Evolutionary conservation across 2,113 vertebrate genomes (phyloP).

Genomic region (Mellivora capensis): DNA sequence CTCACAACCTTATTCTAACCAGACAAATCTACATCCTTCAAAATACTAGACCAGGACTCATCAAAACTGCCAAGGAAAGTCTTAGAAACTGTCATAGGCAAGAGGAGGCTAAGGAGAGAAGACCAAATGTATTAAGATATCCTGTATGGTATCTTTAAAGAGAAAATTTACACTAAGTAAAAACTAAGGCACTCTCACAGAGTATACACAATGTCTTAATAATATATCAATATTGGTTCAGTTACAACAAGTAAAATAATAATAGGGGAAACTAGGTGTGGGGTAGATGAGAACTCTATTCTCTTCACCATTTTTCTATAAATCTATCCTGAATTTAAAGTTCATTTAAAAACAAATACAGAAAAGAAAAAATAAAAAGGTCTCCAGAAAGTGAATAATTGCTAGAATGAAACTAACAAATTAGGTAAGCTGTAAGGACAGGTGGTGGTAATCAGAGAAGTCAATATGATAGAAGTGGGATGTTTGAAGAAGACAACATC

Average conservation of each 20-base stretch:
- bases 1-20: neutral
- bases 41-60: neutral
- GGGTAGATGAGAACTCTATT: neutral
- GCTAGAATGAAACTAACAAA: neutral
- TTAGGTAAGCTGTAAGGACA: neutral
- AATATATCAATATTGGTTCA: neutral
- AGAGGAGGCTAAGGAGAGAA: neutral
- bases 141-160: neutral
- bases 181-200: neutral
- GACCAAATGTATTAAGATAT: neutral
- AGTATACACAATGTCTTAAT: neutral
- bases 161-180: neutral
- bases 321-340: neutral
- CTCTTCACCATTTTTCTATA: neutral
- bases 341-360: neutral
- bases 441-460: neutral
- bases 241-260: neutral
- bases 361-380: neutral
- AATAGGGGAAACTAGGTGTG: neutral
- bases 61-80: neutral
- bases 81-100: neutral
- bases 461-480: neutral
- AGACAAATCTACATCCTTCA: neutral
- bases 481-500: neutral
- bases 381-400: neutral